phyloP scores from a whole-genome alignment of 2,113 vertebrate species.

The Hymenochirus boettgeri region DNA sequence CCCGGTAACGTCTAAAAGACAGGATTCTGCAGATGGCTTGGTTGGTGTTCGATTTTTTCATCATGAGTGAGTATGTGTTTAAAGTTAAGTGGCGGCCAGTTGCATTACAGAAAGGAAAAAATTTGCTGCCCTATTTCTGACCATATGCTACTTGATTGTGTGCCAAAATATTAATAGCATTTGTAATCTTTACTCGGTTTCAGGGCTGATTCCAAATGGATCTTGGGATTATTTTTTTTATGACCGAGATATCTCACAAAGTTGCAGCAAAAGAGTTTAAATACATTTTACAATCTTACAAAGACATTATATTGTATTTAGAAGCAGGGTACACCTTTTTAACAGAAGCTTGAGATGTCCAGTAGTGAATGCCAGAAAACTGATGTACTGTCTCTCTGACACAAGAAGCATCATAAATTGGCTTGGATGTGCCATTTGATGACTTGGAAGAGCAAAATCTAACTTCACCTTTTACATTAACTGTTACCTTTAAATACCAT shows the following conservation, averaged over 20 bases:
- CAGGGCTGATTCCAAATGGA: no score
- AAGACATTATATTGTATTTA: no score
- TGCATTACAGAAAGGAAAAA: background rate
- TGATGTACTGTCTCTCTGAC: background rate
- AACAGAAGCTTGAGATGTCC: no score
- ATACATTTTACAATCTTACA: no score
- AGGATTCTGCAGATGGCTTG: background rate
- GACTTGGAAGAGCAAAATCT: background rate
- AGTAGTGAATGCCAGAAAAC: background rate
- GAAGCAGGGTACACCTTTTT: no score
- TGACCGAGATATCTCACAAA: no score
- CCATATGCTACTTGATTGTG: conserved; percentile 9
- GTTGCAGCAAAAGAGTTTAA: no score
- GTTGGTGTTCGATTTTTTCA: background rate
- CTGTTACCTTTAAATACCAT: background rate
- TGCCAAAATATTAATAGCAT: background rate
- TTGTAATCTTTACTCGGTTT: no score
- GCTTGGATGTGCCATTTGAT: background rate
- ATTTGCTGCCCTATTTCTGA: background rate
- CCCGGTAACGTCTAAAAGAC: background rate
- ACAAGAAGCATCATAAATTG: background rate
- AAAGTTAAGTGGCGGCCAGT: background rate
- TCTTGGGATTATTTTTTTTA: no score
- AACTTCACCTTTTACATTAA: background rate
- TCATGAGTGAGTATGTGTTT: background rate